A percentile compares a stretch with the other conserved stretches of the same genome.
phyloP scores from a whole-genome alignment of 2,888 invertebrate species.

The Stramonita haemastoma region DNA sequence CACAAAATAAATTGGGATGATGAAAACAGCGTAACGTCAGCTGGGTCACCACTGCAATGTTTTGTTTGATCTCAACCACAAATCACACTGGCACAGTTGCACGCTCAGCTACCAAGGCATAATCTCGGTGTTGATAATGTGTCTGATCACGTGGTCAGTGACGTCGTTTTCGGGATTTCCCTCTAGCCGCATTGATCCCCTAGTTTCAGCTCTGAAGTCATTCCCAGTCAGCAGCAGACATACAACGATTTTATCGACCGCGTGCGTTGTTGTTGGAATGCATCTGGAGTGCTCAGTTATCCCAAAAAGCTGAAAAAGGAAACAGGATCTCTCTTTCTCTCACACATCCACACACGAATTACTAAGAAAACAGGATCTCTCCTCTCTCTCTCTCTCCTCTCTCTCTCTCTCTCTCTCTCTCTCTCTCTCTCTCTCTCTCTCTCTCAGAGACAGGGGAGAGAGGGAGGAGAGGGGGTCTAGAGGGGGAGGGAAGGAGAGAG shows the following conservation, averaged over 20 bases:
- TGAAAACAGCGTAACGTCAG: neutral
- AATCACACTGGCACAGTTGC: slow-evolving; percentile 30
- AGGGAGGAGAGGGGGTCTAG: neutral
- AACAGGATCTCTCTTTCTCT: neutral
- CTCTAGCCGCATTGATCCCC: slow-evolving; percentile 9
- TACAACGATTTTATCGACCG: neutral
- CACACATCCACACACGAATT: neutral
- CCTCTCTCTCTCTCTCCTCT: neutral
- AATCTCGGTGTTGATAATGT: slow-evolving; percentile 46
- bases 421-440: neutral
- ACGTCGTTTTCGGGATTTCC: slow-evolving; percentile 39
- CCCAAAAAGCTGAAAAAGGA: no score
- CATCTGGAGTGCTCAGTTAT: no score
- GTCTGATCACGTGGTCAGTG: slow-evolving; percentile 41
- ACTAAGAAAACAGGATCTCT: neutral
- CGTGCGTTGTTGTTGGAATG: no score
- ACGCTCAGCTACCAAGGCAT: slow-evolving; percentile 35
- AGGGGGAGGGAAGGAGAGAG: neutral
- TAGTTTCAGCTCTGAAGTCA: neutral
- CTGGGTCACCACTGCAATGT: slow-evolving; percentile 1
- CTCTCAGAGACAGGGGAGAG: neutral
- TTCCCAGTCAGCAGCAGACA: neutral
- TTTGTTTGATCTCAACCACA: slow-evolving; percentile 33
- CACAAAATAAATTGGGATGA: neutral
- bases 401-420: neutral